Evolutionary conservation across 2,888 invertebrate species (phyloP).

Genomic region (Lithophane leautieri): DNA sequence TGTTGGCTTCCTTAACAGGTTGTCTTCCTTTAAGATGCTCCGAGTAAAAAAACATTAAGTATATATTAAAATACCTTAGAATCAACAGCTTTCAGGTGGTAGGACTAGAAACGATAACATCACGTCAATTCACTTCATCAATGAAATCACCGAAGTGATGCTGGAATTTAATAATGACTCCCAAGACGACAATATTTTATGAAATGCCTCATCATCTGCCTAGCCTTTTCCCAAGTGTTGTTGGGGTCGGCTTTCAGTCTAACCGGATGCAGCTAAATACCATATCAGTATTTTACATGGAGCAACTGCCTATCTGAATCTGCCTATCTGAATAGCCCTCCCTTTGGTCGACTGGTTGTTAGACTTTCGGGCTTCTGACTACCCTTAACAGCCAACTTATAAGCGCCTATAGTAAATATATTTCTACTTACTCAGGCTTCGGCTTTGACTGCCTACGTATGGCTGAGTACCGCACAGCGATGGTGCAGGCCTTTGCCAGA

Average conservation of each 20-base stretch:
- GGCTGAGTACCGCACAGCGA: constrained; percentile 97
- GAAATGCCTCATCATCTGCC: not conserved
- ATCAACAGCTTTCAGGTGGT: not conserved
- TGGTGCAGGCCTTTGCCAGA: constrained; percentile 95
- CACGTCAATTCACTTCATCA: not conserved
- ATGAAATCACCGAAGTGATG: not conserved
- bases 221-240: not conserved
- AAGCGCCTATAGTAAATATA: not conserved
- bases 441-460: constrained; percentile 96
- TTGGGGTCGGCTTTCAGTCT: not conserved
- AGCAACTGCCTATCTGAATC: no score
- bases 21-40: no score
- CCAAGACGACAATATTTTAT: not conserved
- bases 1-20: no score
- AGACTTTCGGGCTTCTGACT: not conserved
- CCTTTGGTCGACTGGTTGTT: not conserved
- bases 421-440: constrained; percentile 91
- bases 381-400: not conserved
- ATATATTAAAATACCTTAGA: no score
- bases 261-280: not conserved
- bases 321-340: no score
- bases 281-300: not conserved
- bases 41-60: no score
- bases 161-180: not conserved
- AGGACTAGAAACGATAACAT: not conserved